A percentile compares a stretch with the other conserved stretches of the same genome.
Conservation (phyloP, 2,888 invertebrate species). For the Gymnoscelis rufifasciata region DNA sequence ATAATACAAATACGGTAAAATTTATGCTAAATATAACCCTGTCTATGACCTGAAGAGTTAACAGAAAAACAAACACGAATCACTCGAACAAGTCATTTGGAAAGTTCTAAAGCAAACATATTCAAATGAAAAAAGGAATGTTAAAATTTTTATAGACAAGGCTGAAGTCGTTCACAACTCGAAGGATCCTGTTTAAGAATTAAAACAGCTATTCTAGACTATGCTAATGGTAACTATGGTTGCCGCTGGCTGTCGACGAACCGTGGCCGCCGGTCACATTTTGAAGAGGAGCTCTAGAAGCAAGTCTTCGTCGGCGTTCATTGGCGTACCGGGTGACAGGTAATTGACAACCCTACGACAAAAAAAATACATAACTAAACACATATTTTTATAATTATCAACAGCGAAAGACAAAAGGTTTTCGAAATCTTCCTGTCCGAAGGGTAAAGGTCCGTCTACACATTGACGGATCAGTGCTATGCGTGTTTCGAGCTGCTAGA, state of each 20-base stretch:
- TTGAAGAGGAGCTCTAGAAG: slow-evolving; percentile 71
- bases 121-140: slow-evolving; percentile 17
- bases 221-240: slow-evolving; percentile 28
- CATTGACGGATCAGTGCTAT: too few relatives aligned
- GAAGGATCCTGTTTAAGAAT: slow-evolving; percentile 48
- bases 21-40: slow-evolving; percentile 80
- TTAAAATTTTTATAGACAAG: slow-evolving; percentile 51
- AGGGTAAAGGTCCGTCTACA: too few relatives aligned
- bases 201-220: slow-evolving; percentile 27
- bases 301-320: slow-evolving; percentile 72
- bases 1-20: slow-evolving; percentile 79
- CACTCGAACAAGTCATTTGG: slow-evolving; percentile 71
- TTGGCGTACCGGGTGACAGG: slow-evolving; percentile 69
- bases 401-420: too few relatives aligned
- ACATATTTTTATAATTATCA: not conserved
- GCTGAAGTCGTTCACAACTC: slow-evolving; percentile 63
- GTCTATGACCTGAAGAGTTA: slow-evolving; percentile 79
- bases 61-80: slow-evolving; percentile 58
- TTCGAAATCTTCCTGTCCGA: too few relatives aligned
- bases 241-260: slow-evolving; percentile 19
- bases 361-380: too few relatives aligned
- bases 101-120: slow-evolving; percentile 35
- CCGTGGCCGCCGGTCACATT: slow-evolving; percentile 46
- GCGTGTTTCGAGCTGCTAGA: too few relatives aligned
- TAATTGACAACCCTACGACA: slow-evolving; percentile 62